Evolutionary conservation across 2,888 invertebrate genomes (phyloP).

Genomic region (Aromia moschata): DNA sequence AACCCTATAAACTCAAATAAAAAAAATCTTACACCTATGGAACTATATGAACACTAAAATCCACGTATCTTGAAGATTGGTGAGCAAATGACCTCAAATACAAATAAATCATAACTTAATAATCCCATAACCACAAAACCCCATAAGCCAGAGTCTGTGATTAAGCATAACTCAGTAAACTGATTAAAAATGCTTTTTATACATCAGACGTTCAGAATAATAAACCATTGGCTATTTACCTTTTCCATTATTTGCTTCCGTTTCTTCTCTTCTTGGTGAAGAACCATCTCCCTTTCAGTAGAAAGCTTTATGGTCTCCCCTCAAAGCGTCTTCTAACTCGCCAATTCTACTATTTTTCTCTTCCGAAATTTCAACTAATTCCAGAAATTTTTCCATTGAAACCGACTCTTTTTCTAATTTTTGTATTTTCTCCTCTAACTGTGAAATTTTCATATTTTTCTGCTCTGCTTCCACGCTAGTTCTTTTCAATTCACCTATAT

Average conservation of each 20-base stretch:
- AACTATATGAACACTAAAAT: no score
- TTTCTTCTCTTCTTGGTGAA: slow-evolving; percentile 72
- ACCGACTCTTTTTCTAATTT: slow-evolving; percentile 7
- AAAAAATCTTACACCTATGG: no score
- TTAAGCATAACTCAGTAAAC: no score
- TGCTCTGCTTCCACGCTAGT: slow-evolving; percentile 30
- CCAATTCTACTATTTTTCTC: slow-evolving; percentile 73
- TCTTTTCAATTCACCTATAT: slow-evolving; percentile 37
- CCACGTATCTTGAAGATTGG: no score
- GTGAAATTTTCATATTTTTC: slow-evolving; percentile 31
- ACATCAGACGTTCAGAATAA: no score
- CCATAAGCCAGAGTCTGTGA: no score
- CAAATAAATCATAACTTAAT: no score
- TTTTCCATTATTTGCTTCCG: slow-evolving; percentile 72
- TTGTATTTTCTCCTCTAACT: slow-evolving; percentile 6
- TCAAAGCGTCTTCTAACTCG: slow-evolving; percentile 84
- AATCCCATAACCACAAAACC: no score
- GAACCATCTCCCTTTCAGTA: slow-evolving; percentile 73
- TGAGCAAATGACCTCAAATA: no score
- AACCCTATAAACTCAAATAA: no score
- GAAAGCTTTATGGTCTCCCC: slow-evolving; percentile 81
- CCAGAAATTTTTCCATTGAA: slow-evolving; percentile 33
- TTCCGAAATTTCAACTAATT: slow-evolving; percentile 62
- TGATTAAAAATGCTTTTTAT: no score
- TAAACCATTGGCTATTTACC: no score